Evolutionary conservation across 2,888 invertebrate species (phyloP), one percentile per base, ranked within the genome.

Genomic region (Trissolcus japonicus): DNA sequence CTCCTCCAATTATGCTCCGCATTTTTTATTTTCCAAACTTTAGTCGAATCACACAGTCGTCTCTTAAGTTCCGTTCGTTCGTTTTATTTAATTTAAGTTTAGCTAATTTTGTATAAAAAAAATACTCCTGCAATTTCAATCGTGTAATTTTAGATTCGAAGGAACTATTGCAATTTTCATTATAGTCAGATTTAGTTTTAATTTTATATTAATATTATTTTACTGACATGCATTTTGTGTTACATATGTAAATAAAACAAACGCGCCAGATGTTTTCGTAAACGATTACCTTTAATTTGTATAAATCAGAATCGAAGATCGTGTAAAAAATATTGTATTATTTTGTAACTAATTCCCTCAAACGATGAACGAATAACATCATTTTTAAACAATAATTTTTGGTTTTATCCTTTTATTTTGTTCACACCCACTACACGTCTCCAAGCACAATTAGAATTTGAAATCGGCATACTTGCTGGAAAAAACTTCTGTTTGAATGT

Each of bases 241-340:
- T 75, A 78, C 61, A 76, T 75, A 71, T 78, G 75, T 75, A 75
- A 14, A 78, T 74, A 78, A 50, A 67, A 13, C 35, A 35, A 29
- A 62, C 55, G 46, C 57, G 35, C 51, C 59, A 73, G 46, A 63
- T 21, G 19, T 67, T 60, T 16, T 69, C 50, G 19, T 62, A 65
- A 61, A 66, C 63, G 51, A 67, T 53, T 62, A 60, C 16, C 6
- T 65, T 69, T 76, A 63, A 66, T 71, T 62, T 68, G 76, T 72
- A 77, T 59, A 71, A 72, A 72, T 56, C 46, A 59, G 46, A 71
- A 51, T 59, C 71, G 55, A 62, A 66, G 50, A 57, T 61, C 61
- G 68, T 77, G 77, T 77, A 77, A 65, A 77, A 35, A 77, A 73
- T 68, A 69, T 60, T 75, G 78, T 78, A 78, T 71, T 50, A 78